phyloP scores from a whole-genome alignment of 2,797 vertebrate species.

The Chiloscyllium punctatum region DNA sequence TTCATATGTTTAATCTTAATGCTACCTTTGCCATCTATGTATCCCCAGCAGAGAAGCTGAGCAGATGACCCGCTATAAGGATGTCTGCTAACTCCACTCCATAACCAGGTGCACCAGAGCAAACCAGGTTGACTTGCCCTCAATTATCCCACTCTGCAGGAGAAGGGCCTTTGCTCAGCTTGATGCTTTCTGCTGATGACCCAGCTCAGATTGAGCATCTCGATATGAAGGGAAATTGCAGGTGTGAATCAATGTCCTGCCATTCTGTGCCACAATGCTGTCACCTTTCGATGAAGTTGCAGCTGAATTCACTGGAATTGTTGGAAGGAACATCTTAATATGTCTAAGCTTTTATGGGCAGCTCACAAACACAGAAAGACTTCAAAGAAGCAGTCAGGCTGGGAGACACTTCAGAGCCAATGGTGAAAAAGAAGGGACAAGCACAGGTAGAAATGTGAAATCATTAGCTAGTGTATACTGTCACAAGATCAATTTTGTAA shows the following conservation, averaged over 20 bases:
- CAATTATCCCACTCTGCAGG: neutral
- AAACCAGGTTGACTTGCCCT: neutral
- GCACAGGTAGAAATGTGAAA: neutral
- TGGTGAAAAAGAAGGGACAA: neutral
- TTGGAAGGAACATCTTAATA: neutral
- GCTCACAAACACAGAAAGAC: neutral
- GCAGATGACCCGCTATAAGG: neutral
- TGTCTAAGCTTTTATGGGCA: neutral
- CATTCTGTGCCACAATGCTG: neutral
- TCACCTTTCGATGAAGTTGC: slow-evolving; percentile 11
- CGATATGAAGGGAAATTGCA: neutral
- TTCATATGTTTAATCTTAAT: neutral
- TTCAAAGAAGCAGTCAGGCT: neutral
- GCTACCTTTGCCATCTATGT: too few species aligned
- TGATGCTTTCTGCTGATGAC: neutral
- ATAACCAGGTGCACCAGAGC: neutral
- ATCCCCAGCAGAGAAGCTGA: neutral
- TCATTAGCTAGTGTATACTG: neutral
- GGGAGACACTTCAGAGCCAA: too few species aligned
- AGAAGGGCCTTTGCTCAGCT: neutral
- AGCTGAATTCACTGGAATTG: neutral
- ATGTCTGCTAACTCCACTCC: neutral
- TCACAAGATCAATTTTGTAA: neutral
- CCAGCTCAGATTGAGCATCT: neutral
- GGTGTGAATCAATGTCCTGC: slow-evolving; percentile 11